Percentiles rank a stretch among this genome's conserved stretches.
Evolutionary conservation across 2,888 invertebrate genomes (phyloP).

Genomic region (Eupeodes luniger): DNA sequence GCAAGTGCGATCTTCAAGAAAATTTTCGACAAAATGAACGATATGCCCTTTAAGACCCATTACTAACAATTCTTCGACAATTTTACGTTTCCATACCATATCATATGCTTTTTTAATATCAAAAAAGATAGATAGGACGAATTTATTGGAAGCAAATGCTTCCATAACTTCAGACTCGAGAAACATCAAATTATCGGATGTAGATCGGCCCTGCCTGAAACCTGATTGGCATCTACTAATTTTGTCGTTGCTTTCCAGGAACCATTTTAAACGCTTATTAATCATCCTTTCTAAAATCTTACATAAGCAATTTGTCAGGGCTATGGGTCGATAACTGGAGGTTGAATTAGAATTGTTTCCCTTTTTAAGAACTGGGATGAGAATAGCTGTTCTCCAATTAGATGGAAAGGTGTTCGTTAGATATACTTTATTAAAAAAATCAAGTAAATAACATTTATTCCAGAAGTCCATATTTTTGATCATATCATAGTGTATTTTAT

Average conservation of each 20-base stretch:
- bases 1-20: not conserved
- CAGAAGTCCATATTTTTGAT: constrained; percentile 8
- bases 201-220: not conserved
- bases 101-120: constrained; percentile 26
- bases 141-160: constrained; percentile 5
- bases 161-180: constrained; percentile 16
- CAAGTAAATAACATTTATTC: not conserved
- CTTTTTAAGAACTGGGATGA: not conserved
- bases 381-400: constrained; percentile 3
- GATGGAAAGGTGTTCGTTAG: constrained; percentile 2
- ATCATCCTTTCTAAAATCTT: constrained; percentile 28
- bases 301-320: constrained; percentile 20
- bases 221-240: not conserved
- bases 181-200: not conserved
- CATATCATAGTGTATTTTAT: constrained; percentile 25
- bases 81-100: constrained; percentile 23
- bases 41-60: constrained; percentile 7
- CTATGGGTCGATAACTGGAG: not conserved
- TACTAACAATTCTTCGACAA: not conserved
- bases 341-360: not conserved
- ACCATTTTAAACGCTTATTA: constrained; percentile 13
- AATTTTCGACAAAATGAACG: not conserved
- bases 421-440: not conserved
- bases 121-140: constrained; percentile 19
- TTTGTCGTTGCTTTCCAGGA: constrained; percentile 1